phyloP scores from a whole-genome alignment of 2,113 vertebrate species.

The Pleuronectes platessa region DNA sequence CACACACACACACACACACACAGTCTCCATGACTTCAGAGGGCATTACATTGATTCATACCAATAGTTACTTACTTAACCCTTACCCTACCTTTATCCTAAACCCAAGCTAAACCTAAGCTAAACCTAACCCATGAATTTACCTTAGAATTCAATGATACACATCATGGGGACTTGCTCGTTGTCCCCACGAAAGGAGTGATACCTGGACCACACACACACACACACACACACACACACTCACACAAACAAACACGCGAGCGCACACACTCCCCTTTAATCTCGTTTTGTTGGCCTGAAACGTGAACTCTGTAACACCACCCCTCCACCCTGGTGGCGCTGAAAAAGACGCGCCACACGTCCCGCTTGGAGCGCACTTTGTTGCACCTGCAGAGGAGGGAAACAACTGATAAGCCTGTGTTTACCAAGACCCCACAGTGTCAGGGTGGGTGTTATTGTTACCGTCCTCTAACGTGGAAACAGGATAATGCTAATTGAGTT shows the following conservation, averaged over 20 bases:
- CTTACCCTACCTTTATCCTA: too few relatives aligned
- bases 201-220: neutral
- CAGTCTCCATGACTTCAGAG: too few relatives aligned
- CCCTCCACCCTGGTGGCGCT: slow-evolving; percentile 26
- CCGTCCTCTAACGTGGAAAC: neutral
- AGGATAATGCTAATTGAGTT: slow-evolving; percentile 7
- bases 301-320: slow-evolving; percentile 42
- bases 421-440: neutral
- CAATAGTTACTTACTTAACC: too few relatives aligned
- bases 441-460: neutral
- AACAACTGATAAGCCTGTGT: neutral
- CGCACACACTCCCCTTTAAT: slow-evolving; percentile 30
- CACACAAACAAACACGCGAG: too few relatives aligned
- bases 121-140: too few relatives aligned
- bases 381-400: slow-evolving; percentile 24
- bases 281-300: slow-evolving; percentile 47
- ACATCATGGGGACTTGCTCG: neutral
- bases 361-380: slow-evolving; percentile 55
- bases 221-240: too few relatives aligned
- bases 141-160: neutral
- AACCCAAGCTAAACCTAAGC: too few relatives aligned
- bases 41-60: too few relatives aligned
- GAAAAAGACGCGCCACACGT: slow-evolving; percentile 69
- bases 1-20: too few relatives aligned
- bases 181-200: neutral